Percentiles rank a stretch among this genome's conserved stretches.
Conservation (phyloP, 2,888 invertebrate species). For the Microctonus hyperodae region DNA sequence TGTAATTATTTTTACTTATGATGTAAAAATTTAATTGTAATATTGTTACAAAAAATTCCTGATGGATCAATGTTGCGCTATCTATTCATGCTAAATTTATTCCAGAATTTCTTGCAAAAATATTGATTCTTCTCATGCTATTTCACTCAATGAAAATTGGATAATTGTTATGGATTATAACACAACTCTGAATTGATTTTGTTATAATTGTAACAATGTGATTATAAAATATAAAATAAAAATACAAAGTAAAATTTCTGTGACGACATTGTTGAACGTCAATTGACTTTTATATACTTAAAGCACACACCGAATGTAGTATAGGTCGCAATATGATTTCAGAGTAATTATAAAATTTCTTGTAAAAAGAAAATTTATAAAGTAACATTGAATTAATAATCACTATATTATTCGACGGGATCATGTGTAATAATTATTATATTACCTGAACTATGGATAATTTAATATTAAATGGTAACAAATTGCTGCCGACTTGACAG, state of each 20-base stretch:
- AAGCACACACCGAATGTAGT: not conserved
- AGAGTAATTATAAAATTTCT: not conserved
- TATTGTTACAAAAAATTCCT: constrained; percentile 8
- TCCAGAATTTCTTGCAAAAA: constrained; percentile 3
- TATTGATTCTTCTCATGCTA: constrained; percentile 1
- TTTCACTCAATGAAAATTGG: not conserved
- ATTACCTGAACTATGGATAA: constrained; percentile 37
- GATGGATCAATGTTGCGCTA: constrained; percentile 27
- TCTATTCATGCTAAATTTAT: constrained; percentile 7
- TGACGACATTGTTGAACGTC: not conserved
- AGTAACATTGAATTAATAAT: not conserved
- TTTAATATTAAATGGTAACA: constrained; percentile 34
- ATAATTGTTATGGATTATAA: not conserved
- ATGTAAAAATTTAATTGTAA: not conserved
- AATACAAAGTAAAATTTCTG: not conserved
- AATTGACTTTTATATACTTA: not conserved
- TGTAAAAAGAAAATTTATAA: not conserved
- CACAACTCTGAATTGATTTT: not conserved
- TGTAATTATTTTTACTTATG: not conserved
- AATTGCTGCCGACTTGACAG: constrained; percentile 41
- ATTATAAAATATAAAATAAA: not conserved
- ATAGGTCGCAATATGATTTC: not conserved
- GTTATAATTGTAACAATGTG: not conserved
- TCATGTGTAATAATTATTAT: not conserved
- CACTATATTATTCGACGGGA: not conserved